Conservation (phyloP, 2,113 vertebrate genomes). For the Strix uralensis region DNA sequence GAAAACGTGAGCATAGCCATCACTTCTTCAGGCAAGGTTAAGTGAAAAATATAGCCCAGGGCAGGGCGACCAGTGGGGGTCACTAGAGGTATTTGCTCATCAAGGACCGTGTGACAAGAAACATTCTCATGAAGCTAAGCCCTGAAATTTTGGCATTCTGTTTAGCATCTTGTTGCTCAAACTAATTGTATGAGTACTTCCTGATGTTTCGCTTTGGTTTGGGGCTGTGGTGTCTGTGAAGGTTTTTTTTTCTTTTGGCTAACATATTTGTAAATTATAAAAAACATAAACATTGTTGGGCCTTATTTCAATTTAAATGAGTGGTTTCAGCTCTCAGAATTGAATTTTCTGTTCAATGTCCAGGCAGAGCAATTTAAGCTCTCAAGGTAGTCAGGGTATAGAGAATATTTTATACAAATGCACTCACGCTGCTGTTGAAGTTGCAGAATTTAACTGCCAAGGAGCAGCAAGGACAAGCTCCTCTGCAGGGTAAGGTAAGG, state of each 20-base stretch:
- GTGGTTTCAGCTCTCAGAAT: background rate
- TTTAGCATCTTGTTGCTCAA: background rate
- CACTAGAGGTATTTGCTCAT: background rate
- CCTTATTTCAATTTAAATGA: background rate
- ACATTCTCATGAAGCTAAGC: background rate
- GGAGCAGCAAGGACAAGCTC: background rate
- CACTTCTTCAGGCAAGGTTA: background rate
- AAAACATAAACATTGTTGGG: background rate
- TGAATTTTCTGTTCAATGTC: background rate
- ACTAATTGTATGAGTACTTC: fast-evolving
- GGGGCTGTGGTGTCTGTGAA: background rate
- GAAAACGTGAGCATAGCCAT: background rate
- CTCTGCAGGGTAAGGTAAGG: background rate
- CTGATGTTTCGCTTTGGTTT: background rate
- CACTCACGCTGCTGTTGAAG: background rate
- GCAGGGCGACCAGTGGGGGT: background rate
- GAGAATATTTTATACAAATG: background rate
- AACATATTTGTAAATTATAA: background rate
- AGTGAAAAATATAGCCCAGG: background rate
- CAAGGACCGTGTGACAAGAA: background rate
- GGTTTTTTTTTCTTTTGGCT: background rate
- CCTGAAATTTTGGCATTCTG: background rate
- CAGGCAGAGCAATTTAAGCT: background rate
- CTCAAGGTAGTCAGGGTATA: background rate
- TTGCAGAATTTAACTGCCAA: background rate